Base-by-base conservation (phyloP, 1,140 invertebrate genomes). In the Capitella teleta region DNA sequence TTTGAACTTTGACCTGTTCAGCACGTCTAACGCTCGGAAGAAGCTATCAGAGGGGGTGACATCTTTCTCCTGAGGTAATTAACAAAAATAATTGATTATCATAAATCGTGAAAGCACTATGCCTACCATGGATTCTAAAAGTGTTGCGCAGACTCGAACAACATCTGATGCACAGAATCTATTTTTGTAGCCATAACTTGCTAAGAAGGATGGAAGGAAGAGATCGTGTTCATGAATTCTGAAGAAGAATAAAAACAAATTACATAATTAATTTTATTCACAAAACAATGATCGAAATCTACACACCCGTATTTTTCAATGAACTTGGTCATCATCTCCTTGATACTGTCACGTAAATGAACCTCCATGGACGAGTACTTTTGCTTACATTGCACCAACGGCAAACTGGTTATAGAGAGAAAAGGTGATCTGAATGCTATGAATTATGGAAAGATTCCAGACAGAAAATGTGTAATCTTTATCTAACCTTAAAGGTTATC, bases 281-380 rank as follows among this genome's bases (percentile, higher is more conserved):
- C n/a, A n/a, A n/a, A n/a, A n/a, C n/a, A n/a, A n/a, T n/a, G n/a
- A n/a, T n/a, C n/a, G n/a, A n/a, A n/a, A n/a, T n/a, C n/a, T n/a
- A n/a, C 16, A 41, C 51, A 70, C 68, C 80, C 78, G 66, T 91
- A 92, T 66, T 87, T 88, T 25, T 81, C 80, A 2, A 83, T 80
- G 34, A 85, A 77, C 48, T 82, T 81, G 64, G 88, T 83, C 19
- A 78, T 71, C 67, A 86, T 82, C 28, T 76, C 64, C 47, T 81
- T 80, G 55, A 95, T 82, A 60, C 86, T 82, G 42, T 83, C 80
- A 21, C 85, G 78, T 5, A 93, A 71, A 30, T 78, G 77, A 41
- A 92, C 74, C 72, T 95, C 90, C 91, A 96, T 96, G 6, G 86
- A 79, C 18, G 76, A 68, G 71, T 82, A 96, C 42, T 81, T 80